Evolutionary conservation across 2,888 invertebrate genomes (phyloP).

Genomic region (Nyleta sp.): DNA sequence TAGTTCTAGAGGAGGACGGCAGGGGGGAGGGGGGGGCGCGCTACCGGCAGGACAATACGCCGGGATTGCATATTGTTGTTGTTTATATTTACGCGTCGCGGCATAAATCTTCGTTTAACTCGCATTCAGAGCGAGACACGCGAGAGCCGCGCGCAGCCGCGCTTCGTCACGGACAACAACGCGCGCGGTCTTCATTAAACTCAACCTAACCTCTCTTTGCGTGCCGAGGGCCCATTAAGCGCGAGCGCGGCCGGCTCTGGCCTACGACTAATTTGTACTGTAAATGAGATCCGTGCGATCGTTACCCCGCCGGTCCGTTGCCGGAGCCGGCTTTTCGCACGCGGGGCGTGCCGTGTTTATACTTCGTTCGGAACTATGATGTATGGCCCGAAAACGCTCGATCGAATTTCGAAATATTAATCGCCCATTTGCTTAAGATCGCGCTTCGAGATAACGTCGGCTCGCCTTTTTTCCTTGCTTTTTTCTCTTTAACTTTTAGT

Average conservation of each 20-base stretch:
- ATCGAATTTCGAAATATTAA: constrained; percentile 11
- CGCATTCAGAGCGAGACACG: constrained; percentile 75
- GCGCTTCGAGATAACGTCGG: no score
- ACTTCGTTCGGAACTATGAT: constrained; percentile 16
- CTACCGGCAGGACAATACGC: constrained; percentile 41
- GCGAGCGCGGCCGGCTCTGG: constrained; percentile 72
- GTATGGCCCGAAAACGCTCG: constrained; percentile 4
- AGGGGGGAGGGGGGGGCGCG: no score
- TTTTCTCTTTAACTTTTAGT: no score
- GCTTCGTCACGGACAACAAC: constrained; percentile 80
- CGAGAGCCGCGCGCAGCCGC: constrained; percentile 60
- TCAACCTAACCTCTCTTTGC: constrained; percentile 76
- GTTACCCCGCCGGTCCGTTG: constrained; percentile 41
- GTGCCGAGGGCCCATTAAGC: constrained; percentile 78
- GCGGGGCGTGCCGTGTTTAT: constrained; percentile 50
- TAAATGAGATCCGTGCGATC: constrained; percentile 78
- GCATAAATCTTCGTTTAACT: constrained; percentile 82
- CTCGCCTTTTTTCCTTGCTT: not conserved
- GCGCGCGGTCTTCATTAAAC: constrained; percentile 80
- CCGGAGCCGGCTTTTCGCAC: constrained; percentile 43
- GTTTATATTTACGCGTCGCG: constrained; percentile 80
- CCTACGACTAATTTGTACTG: constrained; percentile 81
- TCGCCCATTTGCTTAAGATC: not conserved
- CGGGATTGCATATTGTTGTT: constrained; percentile 82
- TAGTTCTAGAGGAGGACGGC: no score